Evolutionary conservation across 2,888 invertebrate species (phyloP), one percentile per base, ranked within the genome.

Genomic region (Caenorhabditis macrosperma): DNA sequence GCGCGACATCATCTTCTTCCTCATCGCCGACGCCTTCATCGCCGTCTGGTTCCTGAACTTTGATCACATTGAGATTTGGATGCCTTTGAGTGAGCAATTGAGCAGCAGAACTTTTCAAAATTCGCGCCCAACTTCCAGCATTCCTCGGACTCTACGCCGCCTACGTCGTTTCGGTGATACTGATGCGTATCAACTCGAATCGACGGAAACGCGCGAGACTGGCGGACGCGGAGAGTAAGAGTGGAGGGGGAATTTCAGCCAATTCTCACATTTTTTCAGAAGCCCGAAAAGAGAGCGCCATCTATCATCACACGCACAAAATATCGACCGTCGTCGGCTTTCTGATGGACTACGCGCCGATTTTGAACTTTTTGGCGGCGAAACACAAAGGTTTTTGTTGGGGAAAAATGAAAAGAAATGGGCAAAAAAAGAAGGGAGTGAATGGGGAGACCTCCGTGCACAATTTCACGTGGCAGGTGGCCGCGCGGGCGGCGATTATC

Each of bases 1-100:
- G 2, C 88, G 93, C 26, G 93, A 93, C 84, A 88, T 92, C 24
- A 88, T 92, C 24, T 93, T 93, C 88, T 93, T 92, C 86, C 68
- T 93, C 1, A 90, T 88, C 28, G 91, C 93, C 7, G 88, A 92
- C 0, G 92, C 91, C 84, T 93, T 92, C 68, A 79, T 86, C 92
- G 92, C 93, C 28, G 92, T 92, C 81, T 91, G 89, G 71, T 89
- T 93, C 22, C 91, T 92, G 48, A 91, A 92, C 83, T 87, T 88
- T 66, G 91, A 93, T 69, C 88, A 92, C 22, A 87, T 92, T 91
- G 90, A 92, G 93, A 87, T 92, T 93, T 52, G 69, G 78, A 55
- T 75, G 81, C 81, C 59, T 15, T 38, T 72, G 15, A 67, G 78
- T 78, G 24, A 24, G 59, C 41, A n/a, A n/a, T n/a, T n/a, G n/a